Evolutionary conservation across 2,113 vertebrate genomes (phyloP).

Genomic region (Meriones unguiculatus): DNA sequence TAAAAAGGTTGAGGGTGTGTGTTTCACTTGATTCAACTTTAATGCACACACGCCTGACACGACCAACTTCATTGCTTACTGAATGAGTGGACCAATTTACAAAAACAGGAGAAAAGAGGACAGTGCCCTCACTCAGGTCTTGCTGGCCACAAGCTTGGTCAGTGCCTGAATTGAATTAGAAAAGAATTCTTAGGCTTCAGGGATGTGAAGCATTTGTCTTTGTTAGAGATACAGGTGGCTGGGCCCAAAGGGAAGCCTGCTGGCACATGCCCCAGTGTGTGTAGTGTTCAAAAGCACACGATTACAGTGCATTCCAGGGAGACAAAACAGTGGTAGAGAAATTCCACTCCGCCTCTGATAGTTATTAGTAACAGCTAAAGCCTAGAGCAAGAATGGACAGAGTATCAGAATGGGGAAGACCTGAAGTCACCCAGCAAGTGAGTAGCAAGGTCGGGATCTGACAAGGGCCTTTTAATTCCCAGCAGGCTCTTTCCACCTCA

Average conservation of each 20-base stretch:
- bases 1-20: not conserved
- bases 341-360: not conserved
- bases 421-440: not conserved
- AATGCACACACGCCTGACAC: not conserved
- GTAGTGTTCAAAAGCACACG: fast-evolving
- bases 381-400: not conserved
- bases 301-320: not conserved
- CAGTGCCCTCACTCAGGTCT: not conserved
- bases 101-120: not conserved
- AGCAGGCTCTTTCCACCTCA: not conserved
- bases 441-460: not conserved
- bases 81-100: not conserved
- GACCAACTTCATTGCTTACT: not conserved
- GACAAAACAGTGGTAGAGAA: not conserved
- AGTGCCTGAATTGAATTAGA: not conserved
- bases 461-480: not conserved
- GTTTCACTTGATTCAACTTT: not conserved
- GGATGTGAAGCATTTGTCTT: not conserved
- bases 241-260: not conserved
- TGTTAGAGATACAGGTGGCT: not conserved
- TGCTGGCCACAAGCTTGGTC: not conserved
- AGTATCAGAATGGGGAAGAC: not conserved
- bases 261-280: fast-evolving
- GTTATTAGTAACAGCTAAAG: not conserved
- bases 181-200: not conserved